Base-by-base conservation (phyloP, 92 coral and sea anemone genomes). In the Porites divaricata region DNA sequence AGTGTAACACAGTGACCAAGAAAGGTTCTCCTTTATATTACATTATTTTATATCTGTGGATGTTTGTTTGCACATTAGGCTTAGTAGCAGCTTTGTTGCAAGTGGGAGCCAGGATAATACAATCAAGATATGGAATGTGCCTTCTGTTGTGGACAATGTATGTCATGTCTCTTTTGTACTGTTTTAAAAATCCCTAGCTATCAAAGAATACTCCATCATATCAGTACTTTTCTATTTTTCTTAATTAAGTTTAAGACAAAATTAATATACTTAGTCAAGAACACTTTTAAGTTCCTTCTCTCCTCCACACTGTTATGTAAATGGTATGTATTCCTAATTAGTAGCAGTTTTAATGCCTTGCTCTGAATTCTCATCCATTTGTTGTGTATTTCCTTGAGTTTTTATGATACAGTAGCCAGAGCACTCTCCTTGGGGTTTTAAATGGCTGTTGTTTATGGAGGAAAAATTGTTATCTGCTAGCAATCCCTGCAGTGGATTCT, bases 81-180 rank as follows among this genome's bases (percentile, higher is more conserved):
- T 86, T 21, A 76, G 85, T 64, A 88, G 85, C 80, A 87, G 76
- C 14, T 96, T 96, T 83, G 88, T 96, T 1, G 96, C 90, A 52
- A 96, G 98, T 75, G 96, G 96, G 73, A 96, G 98, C 67, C 98
- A 96, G 81, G 98, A 96, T 78, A 78, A 69, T 45, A 96, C 98
- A 10, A 73, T 96, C n/a, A 96, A 96, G 85, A 72, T 96, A 20
- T 96, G 98, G 98, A 83, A 84, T 24, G 83, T 88, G 12, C 92
- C 96, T 48, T 0, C 69, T 4, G 24, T 71, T 53, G 5, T 53
- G 17, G 86, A 72, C 24, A 49, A 61, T 8, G 86, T 82, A 49
- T 23, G 67, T 68, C 50, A 25, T 12, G 45, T 35, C 45, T 35
- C 45, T 35, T 35, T 35, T 35, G 45, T 35, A 35, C 45, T 4